phyloP scores from a whole-genome alignment of 2,797 vertebrate genomes.

The Acomys russatus region DNA sequence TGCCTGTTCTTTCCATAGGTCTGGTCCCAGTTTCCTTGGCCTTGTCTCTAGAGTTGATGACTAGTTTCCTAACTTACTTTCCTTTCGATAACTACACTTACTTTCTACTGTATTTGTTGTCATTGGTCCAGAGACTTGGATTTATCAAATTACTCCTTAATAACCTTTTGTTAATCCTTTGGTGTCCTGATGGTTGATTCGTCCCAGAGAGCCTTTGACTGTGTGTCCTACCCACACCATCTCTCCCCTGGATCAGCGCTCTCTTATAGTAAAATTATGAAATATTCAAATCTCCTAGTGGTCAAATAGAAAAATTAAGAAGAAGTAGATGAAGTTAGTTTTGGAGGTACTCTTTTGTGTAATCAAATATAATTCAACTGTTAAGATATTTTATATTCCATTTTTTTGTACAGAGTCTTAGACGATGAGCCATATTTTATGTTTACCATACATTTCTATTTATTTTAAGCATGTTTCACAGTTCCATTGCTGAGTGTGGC shows the following conservation, averaged over 20 bases:
- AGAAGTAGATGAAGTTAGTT: neutral
- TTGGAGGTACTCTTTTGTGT: neutral
- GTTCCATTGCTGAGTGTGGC: neutral
- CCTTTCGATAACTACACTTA: neutral
- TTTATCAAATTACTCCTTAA: neutral
- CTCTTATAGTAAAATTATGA: neutral
- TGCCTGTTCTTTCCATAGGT: rapidly evolving
- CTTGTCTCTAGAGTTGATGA: neutral
- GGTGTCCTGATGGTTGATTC: neutral
- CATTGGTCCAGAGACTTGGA: neutral
- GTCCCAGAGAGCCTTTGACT: neutral
- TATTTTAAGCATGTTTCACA: neutral
- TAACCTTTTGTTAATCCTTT: neutral
- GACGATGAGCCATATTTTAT: neutral
- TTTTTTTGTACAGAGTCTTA: neutral
- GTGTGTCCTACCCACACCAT: neutral
- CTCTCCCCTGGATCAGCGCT: neutral
- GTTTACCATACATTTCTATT: neutral
- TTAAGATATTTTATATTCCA: neutral
- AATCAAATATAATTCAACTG: neutral
- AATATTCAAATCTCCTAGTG: neutral
- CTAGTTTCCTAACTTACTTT: neutral
- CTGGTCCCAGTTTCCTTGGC: neutral
- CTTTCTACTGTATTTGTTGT: neutral
- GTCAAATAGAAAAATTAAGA: neutral